phyloP scores from a whole-genome alignment of 1,140 invertebrate species.

The Ridgeia piscesae region DNA sequence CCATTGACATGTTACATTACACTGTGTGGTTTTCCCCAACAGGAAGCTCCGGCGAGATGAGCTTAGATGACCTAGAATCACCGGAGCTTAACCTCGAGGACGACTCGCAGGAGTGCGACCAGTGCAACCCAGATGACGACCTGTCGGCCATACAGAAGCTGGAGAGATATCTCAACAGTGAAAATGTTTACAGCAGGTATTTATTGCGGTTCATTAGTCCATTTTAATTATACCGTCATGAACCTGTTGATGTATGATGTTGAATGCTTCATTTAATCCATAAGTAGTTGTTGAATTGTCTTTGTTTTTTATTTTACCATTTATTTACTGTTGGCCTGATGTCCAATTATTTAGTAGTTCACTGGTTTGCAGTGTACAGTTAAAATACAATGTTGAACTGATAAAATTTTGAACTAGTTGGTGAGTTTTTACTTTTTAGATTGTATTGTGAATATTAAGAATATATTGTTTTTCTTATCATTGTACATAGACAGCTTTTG shows the following conservation, averaged over 20 bases:
- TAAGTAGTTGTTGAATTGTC: too few relatives aligned
- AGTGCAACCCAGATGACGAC: conserved; percentile 33
- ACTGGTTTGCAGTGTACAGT: too few relatives aligned
- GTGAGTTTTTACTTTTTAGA: too few relatives aligned
- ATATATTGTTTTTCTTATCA: too few relatives aligned
- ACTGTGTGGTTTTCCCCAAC: background rate
- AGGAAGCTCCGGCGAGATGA: background rate
- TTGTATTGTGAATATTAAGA: too few relatives aligned
- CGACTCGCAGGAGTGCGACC: background rate
- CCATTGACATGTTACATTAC: background rate
- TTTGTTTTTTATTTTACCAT: too few relatives aligned
- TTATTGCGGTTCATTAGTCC: background rate
- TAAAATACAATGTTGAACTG: conserved; percentile 16
- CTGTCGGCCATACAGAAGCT: conserved; percentile 55
- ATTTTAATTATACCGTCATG: too few relatives aligned
- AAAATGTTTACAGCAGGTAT: conserved; percentile 58
- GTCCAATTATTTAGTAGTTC: too few relatives aligned
- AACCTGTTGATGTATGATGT: background rate
- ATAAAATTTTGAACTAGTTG: too few relatives aligned
- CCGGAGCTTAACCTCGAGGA: background rate
- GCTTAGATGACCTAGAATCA: background rate
- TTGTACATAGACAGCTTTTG: too few relatives aligned
- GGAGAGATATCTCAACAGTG: conserved; percentile 57
- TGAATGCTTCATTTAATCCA: background rate
- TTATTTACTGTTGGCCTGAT: too few relatives aligned